Conservation (phyloP, 2,113 vertebrate species). For the Sinocyclocheilus grahami region DNA sequence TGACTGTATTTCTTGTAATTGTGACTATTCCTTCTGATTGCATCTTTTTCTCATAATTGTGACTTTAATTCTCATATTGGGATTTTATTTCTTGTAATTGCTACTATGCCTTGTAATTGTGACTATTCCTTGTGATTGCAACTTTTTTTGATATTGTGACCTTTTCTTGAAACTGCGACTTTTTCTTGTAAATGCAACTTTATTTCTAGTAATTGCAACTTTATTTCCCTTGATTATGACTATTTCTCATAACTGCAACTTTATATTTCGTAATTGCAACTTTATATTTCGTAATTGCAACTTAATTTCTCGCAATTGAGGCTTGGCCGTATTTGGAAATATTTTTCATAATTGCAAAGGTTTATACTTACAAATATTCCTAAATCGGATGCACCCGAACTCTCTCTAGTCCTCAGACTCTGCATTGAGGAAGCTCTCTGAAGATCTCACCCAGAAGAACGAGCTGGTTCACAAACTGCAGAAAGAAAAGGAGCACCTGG, state of each 20-base stretch:
- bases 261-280: neutral
- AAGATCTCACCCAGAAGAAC: slow-evolving; percentile 68
- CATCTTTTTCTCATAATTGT: too few relatives aligned
- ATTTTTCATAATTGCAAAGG: neutral
- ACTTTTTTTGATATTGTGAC: too few relatives aligned
- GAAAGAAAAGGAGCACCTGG: slow-evolving; percentile 74
- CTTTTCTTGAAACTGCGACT: neutral
- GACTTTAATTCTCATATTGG: neutral
- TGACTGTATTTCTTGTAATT: neutral
- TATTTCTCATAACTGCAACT: too few relatives aligned
- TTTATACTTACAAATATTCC: neutral
- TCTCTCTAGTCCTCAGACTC: slow-evolving; percentile 61
- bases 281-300: neutral
- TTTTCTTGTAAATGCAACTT: too few relatives aligned
- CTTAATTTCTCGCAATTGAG: neutral
- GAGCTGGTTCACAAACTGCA: slow-evolving; percentile 68
- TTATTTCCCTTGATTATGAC: too few relatives aligned
- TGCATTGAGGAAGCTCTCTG: slow-evolving; percentile 67
- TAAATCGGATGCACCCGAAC: neutral
- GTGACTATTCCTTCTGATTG: neutral
- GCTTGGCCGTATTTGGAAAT: neutral
- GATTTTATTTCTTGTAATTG: neutral
- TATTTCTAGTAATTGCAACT: neutral
- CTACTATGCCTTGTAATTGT: too few relatives aligned
- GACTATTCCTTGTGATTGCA: too few relatives aligned